Base-by-base conservation (phyloP, 2,113 vertebrate genomes). In the Phylloscopus trochiloides region DNA sequence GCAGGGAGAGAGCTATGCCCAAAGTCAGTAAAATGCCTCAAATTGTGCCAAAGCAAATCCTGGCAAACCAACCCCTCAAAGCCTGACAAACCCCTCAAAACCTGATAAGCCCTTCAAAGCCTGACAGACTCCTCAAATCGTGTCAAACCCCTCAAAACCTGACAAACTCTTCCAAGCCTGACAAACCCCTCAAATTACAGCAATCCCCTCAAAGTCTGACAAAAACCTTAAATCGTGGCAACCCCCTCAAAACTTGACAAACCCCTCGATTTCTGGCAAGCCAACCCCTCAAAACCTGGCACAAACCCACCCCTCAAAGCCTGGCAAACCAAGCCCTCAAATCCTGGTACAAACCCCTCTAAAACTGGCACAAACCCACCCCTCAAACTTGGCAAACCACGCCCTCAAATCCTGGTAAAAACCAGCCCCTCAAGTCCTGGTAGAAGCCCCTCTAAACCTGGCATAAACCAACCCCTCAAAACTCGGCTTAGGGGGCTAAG, bases 401-500 rank as follows among this genome's bases (percentile, higher is more conserved):
- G 2, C 17, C 48, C 32, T 38, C 3, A 45, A n/a, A 40, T 20
- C 2, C 4, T 20, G 7, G 32, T 17, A 34, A 17, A 19, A 54
- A 14, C 25, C 14, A 40, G 12, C 18, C 20, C 34, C 32, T 34
- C 26, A 3, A 75, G 22, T 3, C 15, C 26, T 36, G 55, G 38
- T 24, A 36, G 6, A 63, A 77, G 7, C 38, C 40, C 13, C 32
- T 57, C 40, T 16, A 45, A 57, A 28, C 13, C 17, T 16, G 15
- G 4, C 26, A 61, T 10, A 20, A 83, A 42, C 10, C 38, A 7
- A 24, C 15, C 50, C 13, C 43, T 65, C 36, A 43, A 51, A 55
- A 21, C 34, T 8, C 4, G 0, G 7, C 24, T 9, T 3, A 4
- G 7, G 3, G 10, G 5, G 6, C 31, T 11, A 4, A 8, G 3